These are phyloP conservation scores for Crocodylus rhombifer DNA, from an alignment of 2,797 vertebrate genomes.

Conservation along the genomic window DNA sequence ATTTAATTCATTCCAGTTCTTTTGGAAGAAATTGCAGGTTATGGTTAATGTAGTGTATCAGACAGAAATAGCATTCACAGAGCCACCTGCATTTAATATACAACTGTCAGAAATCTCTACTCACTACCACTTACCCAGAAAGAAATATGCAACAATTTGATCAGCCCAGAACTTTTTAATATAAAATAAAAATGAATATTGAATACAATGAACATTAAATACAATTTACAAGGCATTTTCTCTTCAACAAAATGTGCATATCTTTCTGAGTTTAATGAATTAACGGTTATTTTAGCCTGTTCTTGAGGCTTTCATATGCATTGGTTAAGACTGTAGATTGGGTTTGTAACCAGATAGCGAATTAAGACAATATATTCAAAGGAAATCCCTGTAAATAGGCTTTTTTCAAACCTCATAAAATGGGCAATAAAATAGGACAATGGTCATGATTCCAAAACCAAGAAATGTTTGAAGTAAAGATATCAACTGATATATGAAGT, in stretches of 20 bases:
- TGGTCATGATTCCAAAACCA: slow-evolving; percentile 20
- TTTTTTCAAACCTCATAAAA: slow-evolving; percentile 47
- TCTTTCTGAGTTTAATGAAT: background rate
- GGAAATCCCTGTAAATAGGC: slow-evolving; percentile 13
- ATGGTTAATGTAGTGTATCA: slow-evolving; percentile 85
- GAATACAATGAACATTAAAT: slow-evolving; percentile 56
- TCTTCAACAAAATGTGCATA: slow-evolving; percentile 31
- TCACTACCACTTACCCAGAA: slow-evolving; percentile 76
- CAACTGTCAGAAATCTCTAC: slow-evolving; percentile 81
- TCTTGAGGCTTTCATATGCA: background rate
- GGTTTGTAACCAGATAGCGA: slow-evolving; percentile 26
- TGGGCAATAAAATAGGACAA: slow-evolving; percentile 41
- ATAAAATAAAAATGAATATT: slow-evolving; percentile 46
- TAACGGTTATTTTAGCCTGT: background rate
- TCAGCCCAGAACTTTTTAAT: slow-evolving; percentile 53
- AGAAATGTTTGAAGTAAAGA: slow-evolving; percentile 26
- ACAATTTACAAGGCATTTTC: background rate
- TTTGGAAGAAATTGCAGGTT: slow-evolving; percentile 82
- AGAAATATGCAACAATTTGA: slow-evolving; percentile 72
- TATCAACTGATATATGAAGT: slow-evolving; percentile 1
- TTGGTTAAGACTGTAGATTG: slow-evolving; percentile 39
- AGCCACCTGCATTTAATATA: slow-evolving; percentile 85
- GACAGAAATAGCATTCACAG: slow-evolving; percentile 78
- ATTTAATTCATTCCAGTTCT: slow-evolving; percentile 86
- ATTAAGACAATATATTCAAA: slow-evolving; percentile 49